phyloP scores from a whole-genome alignment of 2,888 invertebrate species.

The Limenitis camilla region DNA sequence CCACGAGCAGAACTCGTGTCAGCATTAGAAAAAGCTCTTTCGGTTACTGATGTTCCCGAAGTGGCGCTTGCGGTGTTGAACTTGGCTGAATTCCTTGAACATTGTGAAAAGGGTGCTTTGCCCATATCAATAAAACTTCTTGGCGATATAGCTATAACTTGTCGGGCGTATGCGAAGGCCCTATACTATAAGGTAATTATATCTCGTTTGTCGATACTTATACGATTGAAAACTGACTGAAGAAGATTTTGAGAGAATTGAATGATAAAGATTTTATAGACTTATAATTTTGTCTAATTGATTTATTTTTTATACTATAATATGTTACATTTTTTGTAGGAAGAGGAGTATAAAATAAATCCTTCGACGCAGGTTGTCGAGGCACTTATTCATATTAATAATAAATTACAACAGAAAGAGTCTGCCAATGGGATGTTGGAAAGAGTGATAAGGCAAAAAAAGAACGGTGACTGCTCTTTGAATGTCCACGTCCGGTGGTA shows the following conservation, averaged over 20 bases:
- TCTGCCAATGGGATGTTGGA: conserved; percentile 95
- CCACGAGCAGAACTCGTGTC: conserved; percentile 89
- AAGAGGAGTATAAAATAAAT: conserved; percentile 88
- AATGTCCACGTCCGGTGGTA: conserved; percentile 90
- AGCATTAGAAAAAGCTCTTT: conserved; percentile 89
- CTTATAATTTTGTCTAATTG: too few relatives aligned
- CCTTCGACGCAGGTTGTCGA: conserved; percentile 87
- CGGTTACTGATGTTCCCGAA: conserved; percentile 94
- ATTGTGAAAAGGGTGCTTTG: conserved; percentile 96
- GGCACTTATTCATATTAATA: conserved; percentile 95
- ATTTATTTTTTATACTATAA: too few relatives aligned
- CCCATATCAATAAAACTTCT: conserved; percentile 91
- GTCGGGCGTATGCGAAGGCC: conserved; percentile 83
- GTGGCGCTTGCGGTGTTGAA: conserved; percentile 96
- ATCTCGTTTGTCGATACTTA: too few relatives aligned
- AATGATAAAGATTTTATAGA: too few relatives aligned
- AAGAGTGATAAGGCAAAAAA: conserved; percentile 87
- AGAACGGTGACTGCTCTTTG: conserved; percentile 74
- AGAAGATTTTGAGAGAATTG: too few relatives aligned
- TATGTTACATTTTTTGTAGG: conserved; percentile 73
- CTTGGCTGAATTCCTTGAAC: conserved; percentile 99
- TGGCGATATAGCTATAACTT: conserved; percentile 94
- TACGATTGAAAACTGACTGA: too few relatives aligned
- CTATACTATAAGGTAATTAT: conserved; percentile 72
- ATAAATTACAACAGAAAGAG: conserved; percentile 98